Percentiles rank a stretch among this genome's conserved stretches.
phyloP scores from a whole-genome alignment of 2,797 vertebrate species.

The Sebastes minor region DNA sequence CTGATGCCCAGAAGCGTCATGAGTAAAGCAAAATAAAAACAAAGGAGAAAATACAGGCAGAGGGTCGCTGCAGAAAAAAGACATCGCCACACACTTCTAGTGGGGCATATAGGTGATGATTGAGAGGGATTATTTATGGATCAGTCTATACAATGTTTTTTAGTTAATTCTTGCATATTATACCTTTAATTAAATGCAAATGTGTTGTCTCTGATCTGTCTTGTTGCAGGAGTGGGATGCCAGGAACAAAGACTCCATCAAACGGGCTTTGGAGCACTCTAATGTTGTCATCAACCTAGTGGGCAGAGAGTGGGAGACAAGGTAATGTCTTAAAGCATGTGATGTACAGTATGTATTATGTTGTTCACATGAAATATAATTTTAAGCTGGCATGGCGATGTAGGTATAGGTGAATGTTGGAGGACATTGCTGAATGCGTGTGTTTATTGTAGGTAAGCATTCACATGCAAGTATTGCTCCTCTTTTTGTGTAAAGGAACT shows the following conservation, averaged over 20 bases:
- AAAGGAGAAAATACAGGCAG: no score
- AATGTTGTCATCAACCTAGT: constrained; percentile 96
- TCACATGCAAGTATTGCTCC: neutral
- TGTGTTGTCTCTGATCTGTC: neutral
- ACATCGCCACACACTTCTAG: no score
- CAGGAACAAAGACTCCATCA: constrained; percentile 89
- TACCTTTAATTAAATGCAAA: neutral
- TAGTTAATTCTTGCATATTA: no score
- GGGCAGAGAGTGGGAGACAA: constrained; percentile 95
- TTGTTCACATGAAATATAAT: neutral
- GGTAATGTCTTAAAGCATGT: constrained; percentile 68
- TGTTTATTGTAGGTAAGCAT: neutral
- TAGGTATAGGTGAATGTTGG: neutral
- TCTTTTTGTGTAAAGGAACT: constrained; percentile 84
- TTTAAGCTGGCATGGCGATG: neutral
- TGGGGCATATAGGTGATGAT: no score
- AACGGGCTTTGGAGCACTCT: constrained; percentile 88
- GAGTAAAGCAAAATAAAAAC: no score
- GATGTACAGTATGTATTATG: neutral
- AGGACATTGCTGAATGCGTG: neutral
- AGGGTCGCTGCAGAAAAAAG: no score
- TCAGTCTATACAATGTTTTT: no score
- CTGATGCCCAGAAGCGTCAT: no score
- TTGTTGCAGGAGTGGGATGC: constrained; percentile 90
- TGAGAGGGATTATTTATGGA: no score